These are phyloP conservation scores for Sebastiscus albofasciatus DNA, from an alignment of 2,797 vertebrate species.

Conservation along the genomic window DNA sequence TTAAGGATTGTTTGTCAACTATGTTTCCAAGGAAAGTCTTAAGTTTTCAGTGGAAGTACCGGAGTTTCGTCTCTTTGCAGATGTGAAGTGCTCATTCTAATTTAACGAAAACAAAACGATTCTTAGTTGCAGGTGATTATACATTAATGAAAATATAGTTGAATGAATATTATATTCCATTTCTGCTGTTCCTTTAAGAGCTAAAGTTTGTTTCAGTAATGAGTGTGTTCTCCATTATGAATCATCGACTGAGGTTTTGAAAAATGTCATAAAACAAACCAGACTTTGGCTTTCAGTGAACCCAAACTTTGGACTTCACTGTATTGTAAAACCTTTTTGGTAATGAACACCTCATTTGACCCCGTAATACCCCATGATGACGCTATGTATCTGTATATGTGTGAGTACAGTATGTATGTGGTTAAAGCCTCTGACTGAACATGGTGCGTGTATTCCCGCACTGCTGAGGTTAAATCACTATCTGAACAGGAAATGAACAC, in stretches of 20 bases:
- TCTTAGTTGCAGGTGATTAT: rapidly evolving
- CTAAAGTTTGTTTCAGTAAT: not conserved
- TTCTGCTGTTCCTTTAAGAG: not conserved
- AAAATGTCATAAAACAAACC: not conserved
- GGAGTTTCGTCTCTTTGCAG: too few relatives aligned
- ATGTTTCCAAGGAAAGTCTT: too few relatives aligned
- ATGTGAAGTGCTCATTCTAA: too few relatives aligned
- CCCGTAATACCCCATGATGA: not conserved
- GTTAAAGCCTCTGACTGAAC: not conserved
- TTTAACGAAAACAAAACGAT: rapidly evolving
- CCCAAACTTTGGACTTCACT: not conserved
- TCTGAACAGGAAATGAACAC: constrained; percentile 43
- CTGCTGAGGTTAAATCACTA: constrained; percentile 13
- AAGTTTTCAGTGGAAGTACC: too few relatives aligned
- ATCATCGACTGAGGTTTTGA: not conserved
- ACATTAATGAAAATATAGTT: too few relatives aligned
- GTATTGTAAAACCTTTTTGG: not conserved
- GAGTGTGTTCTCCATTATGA: not conserved
- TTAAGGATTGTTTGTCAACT: not conserved
- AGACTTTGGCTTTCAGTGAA: not conserved
- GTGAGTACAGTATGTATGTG: not conserved
- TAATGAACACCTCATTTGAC: not conserved
- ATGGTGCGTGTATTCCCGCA: not conserved
- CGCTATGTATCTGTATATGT: not conserved
- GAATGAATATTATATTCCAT: too few relatives aligned